Conservation (phyloP, 2,888 invertebrate genomes). For the Tetrapedia diversipes region DNA sequence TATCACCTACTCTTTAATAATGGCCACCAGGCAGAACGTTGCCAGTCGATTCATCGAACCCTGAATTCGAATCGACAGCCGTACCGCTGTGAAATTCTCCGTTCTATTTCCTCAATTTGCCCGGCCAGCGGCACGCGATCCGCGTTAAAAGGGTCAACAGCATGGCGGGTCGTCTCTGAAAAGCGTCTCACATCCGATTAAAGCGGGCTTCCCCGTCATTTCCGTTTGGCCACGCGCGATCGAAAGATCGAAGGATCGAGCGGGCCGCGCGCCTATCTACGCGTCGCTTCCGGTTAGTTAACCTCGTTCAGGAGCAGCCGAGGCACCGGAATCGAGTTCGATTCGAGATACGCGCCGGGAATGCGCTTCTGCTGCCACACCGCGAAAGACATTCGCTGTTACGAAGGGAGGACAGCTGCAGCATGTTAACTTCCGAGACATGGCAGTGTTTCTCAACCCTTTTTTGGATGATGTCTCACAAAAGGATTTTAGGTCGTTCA, state of each 20-base stretch:
- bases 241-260: constrained; percentile 60
- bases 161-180: constrained; percentile 27
- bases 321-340: constrained; percentile 58
- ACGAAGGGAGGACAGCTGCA: constrained; percentile 32
- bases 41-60: background rate
- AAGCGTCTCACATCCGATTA: constrained; percentile 60
- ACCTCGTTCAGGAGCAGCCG: constrained; percentile 71
- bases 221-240: constrained; percentile 50
- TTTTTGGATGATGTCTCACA: too few species aligned
- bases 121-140: constrained; percentile 18
- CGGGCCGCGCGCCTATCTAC: constrained; percentile 71
- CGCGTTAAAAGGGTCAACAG: constrained; percentile 49
- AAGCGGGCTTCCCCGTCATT: constrained; percentile 40
- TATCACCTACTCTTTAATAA: background rate
- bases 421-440: background rate
- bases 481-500: too few species aligned
- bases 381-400: constrained; percentile 52
- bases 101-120: constrained; percentile 54
- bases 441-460: too few species aligned
- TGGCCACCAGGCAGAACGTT: background rate
- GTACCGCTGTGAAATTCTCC: constrained; percentile 23
- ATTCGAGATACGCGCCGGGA: constrained; percentile 66
- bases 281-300: constrained; percentile 80
- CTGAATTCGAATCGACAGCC: constrained; percentile 31
- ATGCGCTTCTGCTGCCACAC: constrained; percentile 42